A percentile compares a stretch with the other conserved stretches of the same genome.
These are phyloP conservation scores for Dynastes maya DNA, from an alignment of 2,888 invertebrate genomes.

Conservation along the genomic window DNA sequence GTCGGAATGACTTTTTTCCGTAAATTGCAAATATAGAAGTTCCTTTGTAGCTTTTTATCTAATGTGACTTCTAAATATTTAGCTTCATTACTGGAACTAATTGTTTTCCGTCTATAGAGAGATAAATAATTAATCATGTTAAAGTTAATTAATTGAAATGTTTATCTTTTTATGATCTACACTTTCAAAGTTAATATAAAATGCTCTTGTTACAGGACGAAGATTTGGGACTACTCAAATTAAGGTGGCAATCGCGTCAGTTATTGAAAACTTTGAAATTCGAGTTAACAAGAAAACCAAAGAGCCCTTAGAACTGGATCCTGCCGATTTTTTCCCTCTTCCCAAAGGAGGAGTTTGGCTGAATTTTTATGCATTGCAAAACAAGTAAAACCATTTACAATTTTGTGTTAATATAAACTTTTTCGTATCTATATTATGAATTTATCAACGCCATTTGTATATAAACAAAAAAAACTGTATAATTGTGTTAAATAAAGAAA, in stretches of 20 bases:
- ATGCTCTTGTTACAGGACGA: slow-evolving; percentile 56
- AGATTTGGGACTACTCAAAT: slow-evolving; percentile 62
- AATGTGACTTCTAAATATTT: too few species aligned
- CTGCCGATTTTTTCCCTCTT: slow-evolving; percentile 57
- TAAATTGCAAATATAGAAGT: too few species aligned
- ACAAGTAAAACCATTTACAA: slow-evolving; percentile 43
- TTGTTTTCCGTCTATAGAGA: too few species aligned
- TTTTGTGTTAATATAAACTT: background rate
- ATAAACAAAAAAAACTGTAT: too few species aligned
- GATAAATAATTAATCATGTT: too few species aligned
- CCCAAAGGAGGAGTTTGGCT: slow-evolving; percentile 63
- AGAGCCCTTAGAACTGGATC: slow-evolving; percentile 60
- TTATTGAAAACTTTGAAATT: slow-evolving; percentile 64
- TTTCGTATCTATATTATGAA: too few species aligned
- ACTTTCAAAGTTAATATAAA: background rate
- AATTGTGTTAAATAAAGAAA: too few species aligned
- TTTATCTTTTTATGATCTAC: background rate
- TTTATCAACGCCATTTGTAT: too few species aligned
- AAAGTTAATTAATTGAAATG: too few species aligned
- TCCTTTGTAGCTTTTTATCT: background rate
- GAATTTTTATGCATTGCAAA: slow-evolving; percentile 55
- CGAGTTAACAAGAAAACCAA: slow-evolving; percentile 58
- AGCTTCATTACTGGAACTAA: too few species aligned
- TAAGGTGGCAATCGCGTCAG: slow-evolving; percentile 65
- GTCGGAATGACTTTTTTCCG: too few species aligned